Evolutionary conservation across 2,113 vertebrate species (phyloP).

Genomic region (Ranitomeya imitator): DNA sequence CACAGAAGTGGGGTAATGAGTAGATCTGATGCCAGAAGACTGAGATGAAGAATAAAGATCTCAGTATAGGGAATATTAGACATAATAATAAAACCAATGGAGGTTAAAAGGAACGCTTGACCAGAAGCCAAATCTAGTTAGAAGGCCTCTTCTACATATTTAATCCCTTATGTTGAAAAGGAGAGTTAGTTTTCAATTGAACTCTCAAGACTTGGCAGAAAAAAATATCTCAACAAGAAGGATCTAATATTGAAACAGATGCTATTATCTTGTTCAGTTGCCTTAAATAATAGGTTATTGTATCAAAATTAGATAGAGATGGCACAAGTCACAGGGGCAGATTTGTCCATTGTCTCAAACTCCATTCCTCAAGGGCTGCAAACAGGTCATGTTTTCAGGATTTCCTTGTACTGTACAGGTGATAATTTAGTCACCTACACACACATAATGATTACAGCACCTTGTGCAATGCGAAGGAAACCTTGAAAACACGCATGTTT

Average conservation of each 20-base stretch:
- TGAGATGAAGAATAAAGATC: background rate
- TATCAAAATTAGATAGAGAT: background rate
- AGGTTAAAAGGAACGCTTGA: background rate
- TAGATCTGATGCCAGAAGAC: background rate
- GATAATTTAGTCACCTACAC: no score
- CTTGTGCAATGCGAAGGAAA: no score
- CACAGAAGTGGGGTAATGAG: background rate
- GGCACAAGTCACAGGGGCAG: background rate
- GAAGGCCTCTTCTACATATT: slow-evolving; percentile 1
- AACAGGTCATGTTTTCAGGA: no score
- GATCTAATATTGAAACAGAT: background rate
- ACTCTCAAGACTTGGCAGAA: slow-evolving; percentile 4
- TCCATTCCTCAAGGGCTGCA: no score
- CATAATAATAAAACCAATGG: background rate
- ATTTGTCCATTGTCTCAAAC: no score
- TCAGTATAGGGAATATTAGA: background rate
- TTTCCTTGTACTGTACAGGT: no score
- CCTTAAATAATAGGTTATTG: background rate
- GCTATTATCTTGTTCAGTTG: background rate
- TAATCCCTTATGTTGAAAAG: slow-evolving; percentile 7
- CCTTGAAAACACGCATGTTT: no score
- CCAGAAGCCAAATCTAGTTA: slow-evolving; percentile 4
- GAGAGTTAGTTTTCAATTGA: background rate
- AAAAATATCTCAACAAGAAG: background rate
- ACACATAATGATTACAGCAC: no score